Evolutionary conservation across 2,888 invertebrate species (phyloP).

Genomic region (Mimas tiliae): DNA sequence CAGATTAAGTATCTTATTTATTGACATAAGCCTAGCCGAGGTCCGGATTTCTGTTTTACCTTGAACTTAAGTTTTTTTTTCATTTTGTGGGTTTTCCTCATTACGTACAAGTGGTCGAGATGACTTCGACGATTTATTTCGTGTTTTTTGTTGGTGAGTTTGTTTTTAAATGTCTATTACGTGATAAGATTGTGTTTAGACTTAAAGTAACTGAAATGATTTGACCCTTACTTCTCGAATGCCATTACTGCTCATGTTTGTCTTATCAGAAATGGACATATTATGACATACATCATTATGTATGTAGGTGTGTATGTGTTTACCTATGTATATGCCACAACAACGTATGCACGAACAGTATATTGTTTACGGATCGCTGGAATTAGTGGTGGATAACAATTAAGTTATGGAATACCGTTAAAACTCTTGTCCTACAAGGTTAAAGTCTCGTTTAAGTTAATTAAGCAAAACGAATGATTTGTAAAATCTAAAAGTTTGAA

Average conservation of each 20-base stretch:
- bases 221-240: background rate
- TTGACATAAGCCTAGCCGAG: conserved; percentile 19
- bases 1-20: conserved; percentile 1
- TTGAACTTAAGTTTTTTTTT: conserved; percentile 55
- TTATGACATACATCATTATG: background rate
- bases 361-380: background rate
- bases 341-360: background rate
- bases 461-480: background rate
- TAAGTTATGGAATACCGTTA: background rate
- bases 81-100: conserved; percentile 63
- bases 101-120: conserved; percentile 52
- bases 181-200: background rate
- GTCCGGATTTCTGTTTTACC: conserved; percentile 45
- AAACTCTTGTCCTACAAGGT: too few species aligned
- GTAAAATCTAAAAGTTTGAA: background rate
- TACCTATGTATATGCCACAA: background rate
- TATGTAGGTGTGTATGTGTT: background rate
- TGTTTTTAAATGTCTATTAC: conserved; percentile 33
- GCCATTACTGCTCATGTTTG: background rate
- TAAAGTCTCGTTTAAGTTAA: background rate
- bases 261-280: background rate
- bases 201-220: background rate
- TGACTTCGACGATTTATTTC: conserved; percentile 60
- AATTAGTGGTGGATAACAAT: background rate
- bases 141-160: conserved; percentile 74